Percentiles rank a stretch among this genome's conserved stretches.
These are phyloP conservation scores for Amiota minor DNA, from an alignment of 2,888 invertebrate genomes.

Conservation along the genomic window DNA sequence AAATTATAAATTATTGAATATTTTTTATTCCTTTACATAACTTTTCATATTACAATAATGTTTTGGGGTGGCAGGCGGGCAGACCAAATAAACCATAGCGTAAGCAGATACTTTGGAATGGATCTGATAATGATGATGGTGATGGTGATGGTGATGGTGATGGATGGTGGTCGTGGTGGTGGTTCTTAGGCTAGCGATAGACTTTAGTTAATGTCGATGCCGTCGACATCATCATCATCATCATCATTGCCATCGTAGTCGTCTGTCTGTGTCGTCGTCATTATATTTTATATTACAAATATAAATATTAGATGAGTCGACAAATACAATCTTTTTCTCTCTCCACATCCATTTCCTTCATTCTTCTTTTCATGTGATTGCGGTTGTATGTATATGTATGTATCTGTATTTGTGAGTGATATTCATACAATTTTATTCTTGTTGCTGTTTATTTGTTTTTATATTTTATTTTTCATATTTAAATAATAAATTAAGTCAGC, in stretches of 20 bases:
- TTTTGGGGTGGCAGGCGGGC: slow-evolving; percentile 35
- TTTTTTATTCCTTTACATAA: slow-evolving; percentile 49
- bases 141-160: too few species aligned
- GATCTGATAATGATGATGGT: too few species aligned
- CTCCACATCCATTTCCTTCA: too few species aligned
- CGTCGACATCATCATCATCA: neutral
- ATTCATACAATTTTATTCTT: slow-evolving; percentile 36
- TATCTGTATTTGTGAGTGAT: neutral
- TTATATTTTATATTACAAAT: slow-evolving; percentile 62
- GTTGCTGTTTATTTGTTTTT: slow-evolving; percentile 10
- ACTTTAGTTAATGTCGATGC: neutral
- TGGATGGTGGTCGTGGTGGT: slow-evolving; percentile 30
- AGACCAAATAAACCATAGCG: neutral
- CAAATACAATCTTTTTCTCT: slow-evolving; percentile 17
- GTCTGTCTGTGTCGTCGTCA: slow-evolving; percentile 44
- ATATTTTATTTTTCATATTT: slow-evolving; percentile 59
- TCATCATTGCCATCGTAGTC: too few species aligned
- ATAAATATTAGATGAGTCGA: slow-evolving; percentile 63
- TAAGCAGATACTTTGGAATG: neutral
- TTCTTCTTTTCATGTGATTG: too few species aligned
- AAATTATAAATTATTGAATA: slow-evolving; percentile 67
- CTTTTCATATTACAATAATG: neutral
- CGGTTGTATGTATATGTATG: neutral
- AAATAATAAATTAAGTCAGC: slow-evolving; percentile 65
- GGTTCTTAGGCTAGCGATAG: neutral